These are phyloP conservation scores for Loris lydekkerianus DNA, from an alignment of 2,797 vertebrate species.

Conservation along the genomic window DNA sequence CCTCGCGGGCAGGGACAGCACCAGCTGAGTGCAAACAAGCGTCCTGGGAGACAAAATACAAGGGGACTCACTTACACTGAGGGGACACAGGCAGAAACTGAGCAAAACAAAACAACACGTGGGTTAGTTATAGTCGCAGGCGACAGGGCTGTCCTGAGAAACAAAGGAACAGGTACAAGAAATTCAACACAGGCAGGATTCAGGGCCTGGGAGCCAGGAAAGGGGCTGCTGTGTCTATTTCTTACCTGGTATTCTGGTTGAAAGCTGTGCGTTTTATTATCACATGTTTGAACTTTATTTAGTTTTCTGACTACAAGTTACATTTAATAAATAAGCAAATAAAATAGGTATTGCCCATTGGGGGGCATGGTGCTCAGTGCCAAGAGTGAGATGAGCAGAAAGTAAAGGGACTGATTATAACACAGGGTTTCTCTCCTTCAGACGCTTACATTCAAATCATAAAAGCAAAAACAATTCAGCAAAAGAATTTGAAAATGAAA, in stretches of 20 bases:
- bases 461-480: background rate
- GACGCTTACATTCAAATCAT: accelerated
- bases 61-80: background rate
- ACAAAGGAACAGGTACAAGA: accelerated
- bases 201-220: accelerated
- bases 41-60: background rate
- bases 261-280: background rate
- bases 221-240: accelerated
- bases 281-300: accelerated
- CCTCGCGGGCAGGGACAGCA: background rate
- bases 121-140: accelerated
- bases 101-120: accelerated
- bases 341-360: background rate
- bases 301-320: background rate
- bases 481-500: background rate
- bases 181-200: accelerated
- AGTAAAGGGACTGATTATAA: background rate
- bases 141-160: accelerated
- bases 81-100: too few relatives aligned
- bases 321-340: background rate
- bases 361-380: accelerated
- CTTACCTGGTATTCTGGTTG: background rate
- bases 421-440: background rate
- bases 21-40: background rate
- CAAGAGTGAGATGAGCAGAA: background rate